Conservation (phyloP, 2,797 vertebrate genomes). For the Notolepis coatsorum region DNA sequence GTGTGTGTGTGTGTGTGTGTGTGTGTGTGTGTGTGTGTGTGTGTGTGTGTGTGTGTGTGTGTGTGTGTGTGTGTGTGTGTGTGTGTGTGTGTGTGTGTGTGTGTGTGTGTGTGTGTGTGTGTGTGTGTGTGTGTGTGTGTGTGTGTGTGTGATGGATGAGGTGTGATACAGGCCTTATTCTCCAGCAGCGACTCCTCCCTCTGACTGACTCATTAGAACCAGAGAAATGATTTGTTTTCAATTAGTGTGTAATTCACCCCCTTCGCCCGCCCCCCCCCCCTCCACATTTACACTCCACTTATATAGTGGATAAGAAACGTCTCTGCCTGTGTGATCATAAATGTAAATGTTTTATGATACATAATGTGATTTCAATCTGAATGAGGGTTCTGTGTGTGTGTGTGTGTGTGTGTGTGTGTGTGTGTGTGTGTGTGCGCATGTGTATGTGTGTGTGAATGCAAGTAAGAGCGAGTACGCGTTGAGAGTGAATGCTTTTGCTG, state of each 20-base stretch:
- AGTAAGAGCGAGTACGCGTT: not conserved
- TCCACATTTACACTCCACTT: conserved; percentile 28
- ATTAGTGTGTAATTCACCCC: conserved; percentile 48
- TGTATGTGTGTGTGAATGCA: not conserved
- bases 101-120: conserved; percentile 4
- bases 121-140: conserved; percentile 18
- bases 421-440: too few species aligned
- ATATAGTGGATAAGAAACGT: conserved; percentile 28
- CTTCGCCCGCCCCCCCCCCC: conserved; percentile 11
- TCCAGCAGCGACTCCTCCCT: conserved; percentile 28
- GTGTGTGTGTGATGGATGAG: conserved; percentile 54
- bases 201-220: conserved; percentile 47
- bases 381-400: not conserved
- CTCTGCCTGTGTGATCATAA: conserved; percentile 24
- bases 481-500: not conserved
- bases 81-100: not conserved
- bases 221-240: conserved; percentile 57
- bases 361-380: conserved; percentile 36
- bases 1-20: not conserved
- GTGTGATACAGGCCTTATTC: conserved; percentile 58
- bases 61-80: not conserved
- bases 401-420: too few species aligned
- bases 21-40: not conserved
- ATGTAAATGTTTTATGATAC: conserved; percentile 42
- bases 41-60: not conserved